Evolutionary conservation across 2,113 vertebrate genomes (phyloP), one percentile per base, ranked within the genome.

Genomic region (Seriola quinqueradiata): DNA sequence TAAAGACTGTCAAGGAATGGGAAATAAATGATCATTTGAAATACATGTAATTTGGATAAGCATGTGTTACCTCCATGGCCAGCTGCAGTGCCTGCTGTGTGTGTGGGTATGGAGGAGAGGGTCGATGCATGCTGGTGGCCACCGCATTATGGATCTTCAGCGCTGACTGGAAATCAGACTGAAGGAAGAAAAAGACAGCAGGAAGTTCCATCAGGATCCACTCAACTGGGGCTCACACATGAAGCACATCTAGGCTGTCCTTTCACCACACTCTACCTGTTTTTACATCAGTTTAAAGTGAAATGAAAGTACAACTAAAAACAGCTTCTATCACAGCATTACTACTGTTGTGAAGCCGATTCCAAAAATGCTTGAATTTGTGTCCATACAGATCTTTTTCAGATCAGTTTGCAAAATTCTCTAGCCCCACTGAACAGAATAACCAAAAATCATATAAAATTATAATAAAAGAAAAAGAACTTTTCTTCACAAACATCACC

Each of bases 101-200:
- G 88, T 98, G 94, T 60, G 98, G 98, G 91, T 97, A 99, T 0
- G 98, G 98, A 81, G 98, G 98, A 82, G 98, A 98, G 88, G 97
- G 96, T 84, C 96, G 97, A 94, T 95, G 97, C 98, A 99, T 99
- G 90, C 97, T 96, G 78, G 94, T 90, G 16, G 97, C 97, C 89
- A 99, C 97, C 1, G 97, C 96, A 75, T 99, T 99, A 91, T 99
- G 97, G 91, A 99, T 97, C 93, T 94, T 98, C 92, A 99, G 97
- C 0, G 98, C 98, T 84, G 97, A 97, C 95, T 98, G 97, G 93
- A 99, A 99, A 92, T 99, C 98, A 48, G 91, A 93, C 92, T 94
- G 38, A 23, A 92, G 12, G 4, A n/a, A 55, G n/a, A 44, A 55
- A 2, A 61, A 75, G 2, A 58, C 11, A 74, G 5, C 16, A 66